phyloP scores from a whole-genome alignment of 1,140 invertebrate genomes.

The honey bee (Apis mellifera) region Amel_HAv3.1 CM009945.2:8848001-8848500 shows the following conservation, averaged over 20 bases:
- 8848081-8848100: not conserved
- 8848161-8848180: constrained; percentile 70
- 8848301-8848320: constrained; percentile 92
- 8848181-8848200: constrained; percentile 67
- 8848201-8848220: constrained; percentile 60
- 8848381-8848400: not conserved
- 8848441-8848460: not conserved
- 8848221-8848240: constrained; percentile 87
- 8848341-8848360: not conserved
- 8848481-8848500: constrained; percentile 17
- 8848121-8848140: constrained; percentile 64
- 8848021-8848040: constrained; percentile 21
- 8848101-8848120: not conserved
- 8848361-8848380: too few species aligned
- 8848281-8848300: constrained; percentile 94
- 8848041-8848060: not conserved
- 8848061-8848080: not conserved
- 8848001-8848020: not conserved
- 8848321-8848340: constrained; percentile 90
- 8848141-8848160: constrained; percentile 62
- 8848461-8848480: constrained; percentile 17
- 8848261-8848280: constrained; percentile 91
- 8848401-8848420: not conserved
- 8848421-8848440: not conserved
- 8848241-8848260: constrained; percentile 88